These are phyloP conservation scores for Pelecanoides urinatrix DNA, from an alignment of 2,113 vertebrate species.

Conservation along the genomic window DNA sequence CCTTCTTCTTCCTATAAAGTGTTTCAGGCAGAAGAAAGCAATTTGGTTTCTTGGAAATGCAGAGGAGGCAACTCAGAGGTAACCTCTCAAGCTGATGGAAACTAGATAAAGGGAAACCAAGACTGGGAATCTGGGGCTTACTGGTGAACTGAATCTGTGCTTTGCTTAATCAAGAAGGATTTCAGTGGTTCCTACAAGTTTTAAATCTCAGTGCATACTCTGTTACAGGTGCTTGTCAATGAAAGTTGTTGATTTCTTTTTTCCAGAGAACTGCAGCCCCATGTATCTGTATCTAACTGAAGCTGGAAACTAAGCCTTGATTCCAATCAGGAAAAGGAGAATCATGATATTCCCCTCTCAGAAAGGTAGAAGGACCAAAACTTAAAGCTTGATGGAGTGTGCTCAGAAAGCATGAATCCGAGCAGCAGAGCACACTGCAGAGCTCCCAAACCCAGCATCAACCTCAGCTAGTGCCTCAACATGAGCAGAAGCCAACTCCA, in stretches of 20 bases:
- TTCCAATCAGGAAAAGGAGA: neutral
- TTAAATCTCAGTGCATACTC: neutral
- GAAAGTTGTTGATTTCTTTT: neutral
- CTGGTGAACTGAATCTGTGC: neutral
- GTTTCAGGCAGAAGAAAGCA: neutral
- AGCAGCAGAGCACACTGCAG: neutral
- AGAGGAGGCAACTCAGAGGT: neutral
- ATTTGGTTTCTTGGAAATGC: neutral
- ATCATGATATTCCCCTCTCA: neutral
- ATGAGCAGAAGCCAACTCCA: neutral
- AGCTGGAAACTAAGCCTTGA: neutral
- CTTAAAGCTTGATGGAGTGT: neutral
- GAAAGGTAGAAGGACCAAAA: neutral
- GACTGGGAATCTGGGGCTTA: neutral
- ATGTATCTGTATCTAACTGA: neutral
- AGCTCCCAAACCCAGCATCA: neutral
- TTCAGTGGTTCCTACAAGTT: neutral
- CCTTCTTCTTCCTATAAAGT: neutral
- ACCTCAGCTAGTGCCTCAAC: neutral
- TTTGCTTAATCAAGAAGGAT: neutral
- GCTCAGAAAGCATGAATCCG: neutral
- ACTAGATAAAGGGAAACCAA: neutral
- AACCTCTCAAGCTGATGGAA: neutral
- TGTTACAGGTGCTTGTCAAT: neutral
- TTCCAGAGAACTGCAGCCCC: neutral